Conservation (phyloP, 1,140 invertebrate genomes). For the Brachionus rubens region DNA sequence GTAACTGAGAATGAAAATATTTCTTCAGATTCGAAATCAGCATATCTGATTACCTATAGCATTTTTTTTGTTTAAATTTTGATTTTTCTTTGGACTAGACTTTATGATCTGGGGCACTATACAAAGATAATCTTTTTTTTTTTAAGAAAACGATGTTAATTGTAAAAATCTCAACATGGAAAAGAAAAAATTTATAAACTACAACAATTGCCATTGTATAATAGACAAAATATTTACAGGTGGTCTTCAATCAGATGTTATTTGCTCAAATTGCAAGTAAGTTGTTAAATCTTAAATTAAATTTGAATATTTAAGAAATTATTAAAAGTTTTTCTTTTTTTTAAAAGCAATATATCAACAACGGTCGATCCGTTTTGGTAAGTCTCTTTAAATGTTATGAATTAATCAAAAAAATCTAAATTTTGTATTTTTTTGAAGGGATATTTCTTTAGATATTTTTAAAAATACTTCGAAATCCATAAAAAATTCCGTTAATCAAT, state of each 20-base stretch:
- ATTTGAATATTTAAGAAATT: constrained; percentile 11
- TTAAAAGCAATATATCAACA: not conserved
- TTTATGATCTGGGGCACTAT: no score
- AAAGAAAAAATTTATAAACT: constrained; percentile 52
- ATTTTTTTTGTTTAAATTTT: no score
- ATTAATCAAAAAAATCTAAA: not conserved
- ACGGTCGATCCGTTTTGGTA: constrained; percentile 40
- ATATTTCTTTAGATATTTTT: constrained; percentile 32
- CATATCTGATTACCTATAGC: no score
- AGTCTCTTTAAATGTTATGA: not conserved
- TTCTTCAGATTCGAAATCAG: no score
- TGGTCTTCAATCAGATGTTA: constrained; percentile 88
- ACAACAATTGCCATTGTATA: constrained; percentile 84
- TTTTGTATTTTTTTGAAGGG: not conserved
- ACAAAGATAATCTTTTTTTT: constrained; percentile 4
- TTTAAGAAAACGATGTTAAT: constrained; percentile 46
- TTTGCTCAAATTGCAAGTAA: constrained; percentile 87
- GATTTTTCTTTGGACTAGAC: no score
- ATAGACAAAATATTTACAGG: constrained; percentile 97
- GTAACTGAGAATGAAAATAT: no score
- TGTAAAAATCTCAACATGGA: constrained; percentile 30
- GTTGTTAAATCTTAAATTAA: constrained; percentile 49
- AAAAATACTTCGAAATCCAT: constrained; percentile 22
- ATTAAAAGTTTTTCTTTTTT: constrained; percentile 39
- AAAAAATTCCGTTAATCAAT: constrained; percentile 61